Conservation (phyloP, 2,113 vertebrate genomes). For the Leptobrachium leishanense region DNA sequence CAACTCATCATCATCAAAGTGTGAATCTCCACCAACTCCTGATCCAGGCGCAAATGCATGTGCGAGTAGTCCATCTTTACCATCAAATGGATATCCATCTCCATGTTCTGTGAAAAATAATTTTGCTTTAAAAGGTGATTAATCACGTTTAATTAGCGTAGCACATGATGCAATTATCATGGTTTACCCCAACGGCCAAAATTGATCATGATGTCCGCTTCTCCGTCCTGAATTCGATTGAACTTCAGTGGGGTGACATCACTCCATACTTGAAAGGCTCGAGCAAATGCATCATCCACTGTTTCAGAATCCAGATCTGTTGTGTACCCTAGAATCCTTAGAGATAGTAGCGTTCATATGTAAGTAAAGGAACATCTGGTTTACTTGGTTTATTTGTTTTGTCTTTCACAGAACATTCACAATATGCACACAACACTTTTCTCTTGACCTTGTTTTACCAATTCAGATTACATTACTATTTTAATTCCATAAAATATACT, state of each 20-base stretch:
- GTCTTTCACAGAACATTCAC: too few relatives aligned
- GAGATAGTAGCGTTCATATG: constrained; percentile 26
- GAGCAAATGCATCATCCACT: constrained; percentile 90
- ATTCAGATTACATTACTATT: too few relatives aligned
- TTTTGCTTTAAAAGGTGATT: not conserved
- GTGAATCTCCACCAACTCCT: constrained; percentile 94
- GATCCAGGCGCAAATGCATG: constrained; percentile 93
- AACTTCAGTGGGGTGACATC: constrained; percentile 88
- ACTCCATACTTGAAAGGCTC: constrained; percentile 96
- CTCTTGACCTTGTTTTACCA: too few relatives aligned
- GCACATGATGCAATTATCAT: not conserved
- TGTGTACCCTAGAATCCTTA: constrained; percentile 89
- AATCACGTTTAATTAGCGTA: not conserved
- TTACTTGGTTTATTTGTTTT: too few relatives aligned
- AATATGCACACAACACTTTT: too few relatives aligned
- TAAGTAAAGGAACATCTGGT: too few relatives aligned
- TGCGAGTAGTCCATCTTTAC: constrained; percentile 94
- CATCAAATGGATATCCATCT: constrained; percentile 96
- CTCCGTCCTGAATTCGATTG: constrained; percentile 85
- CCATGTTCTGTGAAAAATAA: constrained; percentile 82
- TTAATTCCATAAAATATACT: too few relatives aligned
- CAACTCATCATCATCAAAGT: constrained; percentile 96
- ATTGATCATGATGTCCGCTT: constrained; percentile 98
- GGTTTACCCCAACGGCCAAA: constrained; percentile 94
- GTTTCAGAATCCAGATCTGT: constrained; percentile 90